These are phyloP conservation scores for Lordiphosa mommai DNA, from an alignment of 1,140 invertebrate species.

Conservation along the genomic window DNA sequence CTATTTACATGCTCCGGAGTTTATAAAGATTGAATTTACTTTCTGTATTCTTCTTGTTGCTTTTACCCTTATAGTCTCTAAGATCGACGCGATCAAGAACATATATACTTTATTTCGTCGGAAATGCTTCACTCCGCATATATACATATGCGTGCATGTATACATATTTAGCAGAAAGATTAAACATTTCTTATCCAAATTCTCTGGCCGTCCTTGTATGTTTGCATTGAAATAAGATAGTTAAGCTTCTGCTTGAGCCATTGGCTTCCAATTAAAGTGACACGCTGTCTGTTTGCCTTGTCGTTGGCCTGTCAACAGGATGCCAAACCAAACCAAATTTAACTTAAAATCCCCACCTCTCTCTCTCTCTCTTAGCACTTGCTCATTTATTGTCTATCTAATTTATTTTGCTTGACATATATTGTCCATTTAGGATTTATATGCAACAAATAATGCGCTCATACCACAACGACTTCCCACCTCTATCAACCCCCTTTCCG, in stretches of 20 bases:
- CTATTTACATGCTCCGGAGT: no score
- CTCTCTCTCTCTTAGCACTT: constrained; percentile 40
- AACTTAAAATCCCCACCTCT: constrained; percentile 7
- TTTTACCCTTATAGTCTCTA: no score
- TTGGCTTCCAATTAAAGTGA: constrained; percentile 57
- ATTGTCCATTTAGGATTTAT: constrained; percentile 77
- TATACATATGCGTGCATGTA: no score
- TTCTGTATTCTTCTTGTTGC: no score
- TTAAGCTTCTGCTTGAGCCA: not conserved
- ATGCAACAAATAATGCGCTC: constrained; percentile 45
- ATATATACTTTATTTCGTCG: no score
- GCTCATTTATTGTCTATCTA: constrained; percentile 76
- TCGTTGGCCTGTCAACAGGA: constrained; percentile 46
- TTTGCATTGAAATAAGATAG: not conserved
- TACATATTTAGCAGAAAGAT: no score
- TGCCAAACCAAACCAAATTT: constrained; percentile 19
- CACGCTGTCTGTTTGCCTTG: constrained; percentile 44
- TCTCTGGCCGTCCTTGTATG: not conserved
- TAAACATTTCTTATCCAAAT: no score
- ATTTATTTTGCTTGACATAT: constrained; percentile 74
- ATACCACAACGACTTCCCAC: constrained; percentile 5
- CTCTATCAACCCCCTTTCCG: constrained; percentile 5
- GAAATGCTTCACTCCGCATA: no score
- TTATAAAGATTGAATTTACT: no score
- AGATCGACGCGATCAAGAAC: no score